Evolutionary conservation across 2,797 vertebrate genomes (phyloP).

Genomic region (Streptopelia turtur): DNA sequence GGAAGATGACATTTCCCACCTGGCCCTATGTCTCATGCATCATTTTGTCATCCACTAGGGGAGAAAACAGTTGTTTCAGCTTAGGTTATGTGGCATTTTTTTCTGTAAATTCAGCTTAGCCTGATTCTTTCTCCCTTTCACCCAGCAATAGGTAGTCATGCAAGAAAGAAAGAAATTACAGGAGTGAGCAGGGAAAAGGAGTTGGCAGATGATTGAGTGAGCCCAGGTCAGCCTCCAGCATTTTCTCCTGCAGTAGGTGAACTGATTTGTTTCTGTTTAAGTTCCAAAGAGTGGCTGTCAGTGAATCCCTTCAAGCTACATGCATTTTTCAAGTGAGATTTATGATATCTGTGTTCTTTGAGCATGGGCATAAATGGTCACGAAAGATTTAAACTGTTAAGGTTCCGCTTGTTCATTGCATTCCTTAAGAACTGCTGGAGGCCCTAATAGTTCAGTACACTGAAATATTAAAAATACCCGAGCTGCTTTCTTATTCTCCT

Average conservation of each 20-base stretch:
- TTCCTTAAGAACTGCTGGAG: constrained; percentile 2
- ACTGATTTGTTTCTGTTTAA: not conserved
- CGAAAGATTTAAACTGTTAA: not conserved
- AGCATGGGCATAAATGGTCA: not conserved
- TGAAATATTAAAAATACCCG: not conserved
- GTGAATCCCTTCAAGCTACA: not conserved
- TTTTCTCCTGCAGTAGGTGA: not conserved
- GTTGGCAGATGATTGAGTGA: not conserved
- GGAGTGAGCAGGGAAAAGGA: not conserved
- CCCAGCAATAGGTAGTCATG: not conserved
- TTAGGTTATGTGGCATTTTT: not conserved
- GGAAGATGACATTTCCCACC: not conserved
- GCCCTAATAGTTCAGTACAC: not conserved
- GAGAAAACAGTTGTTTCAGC: not conserved
- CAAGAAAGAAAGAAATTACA: not conserved
- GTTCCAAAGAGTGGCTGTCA: not conserved
- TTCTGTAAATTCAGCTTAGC: not conserved
- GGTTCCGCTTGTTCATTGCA: not conserved
- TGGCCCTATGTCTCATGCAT: not conserved
- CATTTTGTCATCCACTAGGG: not conserved
- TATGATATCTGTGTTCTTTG: not conserved
- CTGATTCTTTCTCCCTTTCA: not conserved
- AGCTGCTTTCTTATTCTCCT: constrained; percentile 44
- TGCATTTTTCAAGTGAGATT: not conserved
- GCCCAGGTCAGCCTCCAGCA: not conserved